Percentiles rank a stretch among this genome's conserved stretches.
phyloP scores from a whole-genome alignment of 2,113 vertebrate species.

The Tringa solitaria region DNA sequence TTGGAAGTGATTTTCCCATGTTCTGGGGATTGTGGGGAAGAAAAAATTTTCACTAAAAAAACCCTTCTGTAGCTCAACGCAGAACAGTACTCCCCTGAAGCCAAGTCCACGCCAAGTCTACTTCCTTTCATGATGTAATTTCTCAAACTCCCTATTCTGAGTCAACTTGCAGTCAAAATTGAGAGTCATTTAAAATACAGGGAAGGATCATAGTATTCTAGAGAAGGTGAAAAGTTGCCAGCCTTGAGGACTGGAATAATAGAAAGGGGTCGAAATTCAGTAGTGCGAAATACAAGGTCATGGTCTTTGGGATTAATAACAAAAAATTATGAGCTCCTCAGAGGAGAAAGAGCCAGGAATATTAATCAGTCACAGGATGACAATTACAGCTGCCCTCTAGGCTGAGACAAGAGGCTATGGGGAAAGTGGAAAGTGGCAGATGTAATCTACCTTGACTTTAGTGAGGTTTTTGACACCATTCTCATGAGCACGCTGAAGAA shows the following conservation, averaged over 20 bases:
- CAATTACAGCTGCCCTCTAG: constrained; percentile 29
- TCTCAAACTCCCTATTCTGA: constrained; percentile 23
- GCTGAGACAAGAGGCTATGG: constrained; percentile 15
- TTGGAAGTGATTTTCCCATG: constrained; percentile 41
- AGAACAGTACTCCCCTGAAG: constrained; percentile 37
- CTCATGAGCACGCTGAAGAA: neutral
- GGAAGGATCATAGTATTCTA: constrained; percentile 2
- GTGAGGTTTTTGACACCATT: neutral
- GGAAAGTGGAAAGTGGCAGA: neutral
- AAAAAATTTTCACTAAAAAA: constrained; percentile 12
- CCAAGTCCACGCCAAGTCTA: constrained; percentile 32
- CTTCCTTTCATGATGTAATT: constrained; percentile 54
- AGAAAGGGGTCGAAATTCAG: constrained; percentile 10
- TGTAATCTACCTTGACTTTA: neutral
- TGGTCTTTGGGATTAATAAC: constrained; percentile 41
- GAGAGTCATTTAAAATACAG: constrained; percentile 35
- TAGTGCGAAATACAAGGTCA: constrained; percentile 15
- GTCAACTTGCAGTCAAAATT: constrained; percentile 49
- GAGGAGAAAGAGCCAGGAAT: constrained; percentile 33
- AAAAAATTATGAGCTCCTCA: constrained; percentile 32
- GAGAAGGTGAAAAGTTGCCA: constrained; percentile 23
- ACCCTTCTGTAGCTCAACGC: neutral
- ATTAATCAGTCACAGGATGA: constrained; percentile 47
- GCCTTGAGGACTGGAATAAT: constrained; percentile 16
- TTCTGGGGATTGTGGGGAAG: neutral